phyloP scores from a whole-genome alignment of 2,888 invertebrate genomes.

The Parapristionchus giblindavisi region DNA sequence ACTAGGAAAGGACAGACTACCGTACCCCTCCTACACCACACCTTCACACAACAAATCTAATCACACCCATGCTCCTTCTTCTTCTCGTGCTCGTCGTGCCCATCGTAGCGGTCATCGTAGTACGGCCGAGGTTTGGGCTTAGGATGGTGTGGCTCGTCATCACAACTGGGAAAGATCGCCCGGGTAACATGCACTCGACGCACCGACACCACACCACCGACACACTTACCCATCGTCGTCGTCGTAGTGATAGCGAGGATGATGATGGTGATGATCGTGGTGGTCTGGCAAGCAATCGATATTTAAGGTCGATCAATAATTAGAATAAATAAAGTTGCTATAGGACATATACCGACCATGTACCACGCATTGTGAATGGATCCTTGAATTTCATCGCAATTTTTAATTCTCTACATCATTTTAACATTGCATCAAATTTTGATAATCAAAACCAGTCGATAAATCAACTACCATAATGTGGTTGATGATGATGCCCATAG shows the following conservation, averaged over 20 bases:
- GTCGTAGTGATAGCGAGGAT: conserved; percentile 14
- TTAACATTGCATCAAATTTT: too few species aligned
- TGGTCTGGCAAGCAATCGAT: conserved; percentile 10
- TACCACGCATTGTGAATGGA: too few species aligned
- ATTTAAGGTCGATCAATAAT: too few species aligned
- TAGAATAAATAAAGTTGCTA: too few species aligned
- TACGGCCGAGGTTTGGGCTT: neutral
- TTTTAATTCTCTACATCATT: too few species aligned
- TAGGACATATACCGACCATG: too few species aligned
- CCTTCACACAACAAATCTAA: too few species aligned
- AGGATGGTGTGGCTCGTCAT: neutral
- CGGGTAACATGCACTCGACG: too few species aligned
- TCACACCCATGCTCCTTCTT: neutral
- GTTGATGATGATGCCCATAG: conserved; percentile 9
- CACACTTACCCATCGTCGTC: conserved; percentile 9
- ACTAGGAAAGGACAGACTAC: too few species aligned
- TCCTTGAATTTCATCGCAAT: neutral
- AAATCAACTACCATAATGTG: conserved; percentile 6
- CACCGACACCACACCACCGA: conserved; percentile 17
- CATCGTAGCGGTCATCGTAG: conserved; percentile 8
- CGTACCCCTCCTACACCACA: too few species aligned
- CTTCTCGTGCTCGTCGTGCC: conserved; percentile 1
- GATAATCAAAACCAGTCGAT: too few species aligned
- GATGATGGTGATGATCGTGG: conserved; percentile 10
- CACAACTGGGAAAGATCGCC: neutral